A percentile compares a stretch with the other conserved stretches of the same genome.
phyloP scores from a whole-genome alignment of 2,888 invertebrate genomes.

The Hoplodrina blanda region DNA sequence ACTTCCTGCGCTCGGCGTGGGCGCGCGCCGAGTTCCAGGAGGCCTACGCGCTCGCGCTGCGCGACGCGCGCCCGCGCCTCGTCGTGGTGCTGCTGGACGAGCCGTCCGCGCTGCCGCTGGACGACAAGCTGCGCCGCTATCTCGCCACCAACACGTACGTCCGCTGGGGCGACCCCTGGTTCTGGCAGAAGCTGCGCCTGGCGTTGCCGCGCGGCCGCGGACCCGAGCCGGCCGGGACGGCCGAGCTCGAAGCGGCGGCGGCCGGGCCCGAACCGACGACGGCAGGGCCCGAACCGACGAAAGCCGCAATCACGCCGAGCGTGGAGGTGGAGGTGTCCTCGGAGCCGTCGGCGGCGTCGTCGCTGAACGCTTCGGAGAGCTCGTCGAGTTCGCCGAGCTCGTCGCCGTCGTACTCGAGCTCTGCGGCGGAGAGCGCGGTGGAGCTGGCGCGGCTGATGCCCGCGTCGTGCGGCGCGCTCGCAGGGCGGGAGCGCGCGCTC shows the following conservation, averaged over 20 bases:
- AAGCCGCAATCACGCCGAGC: neutral
- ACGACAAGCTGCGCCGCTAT: conserved; percentile 91
- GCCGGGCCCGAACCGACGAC: neutral
- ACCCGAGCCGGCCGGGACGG: conserved; percentile 79
- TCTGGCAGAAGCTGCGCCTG: conserved; percentile 94
- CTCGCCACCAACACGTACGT: conserved; percentile 95
- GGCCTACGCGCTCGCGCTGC: conserved; percentile 85
- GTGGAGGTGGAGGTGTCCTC: too few relatives aligned
- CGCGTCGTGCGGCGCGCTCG: conserved; percentile 8
- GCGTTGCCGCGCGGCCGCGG: conserved; percentile 89
- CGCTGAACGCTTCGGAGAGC: neutral
- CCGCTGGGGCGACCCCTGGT: conserved; percentile 95
- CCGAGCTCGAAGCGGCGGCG: neutral
- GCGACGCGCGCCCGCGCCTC: conserved; percentile 91
- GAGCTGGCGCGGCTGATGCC: conserved; percentile 19
- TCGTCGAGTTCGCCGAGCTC: neutral
- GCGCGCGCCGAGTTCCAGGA: conserved; percentile 92
- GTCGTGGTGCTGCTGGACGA: conserved; percentile 92
- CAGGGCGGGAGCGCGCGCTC: neutral
- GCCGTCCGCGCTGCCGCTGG: conserved; percentile 88
- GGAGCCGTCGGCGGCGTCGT: neutral
- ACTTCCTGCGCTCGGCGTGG: conserved; percentile 87
- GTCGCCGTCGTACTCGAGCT: neutral
- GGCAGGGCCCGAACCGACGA: neutral
- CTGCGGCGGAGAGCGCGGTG: neutral